Evolutionary conservation across 2,888 invertebrate species (phyloP).

Genomic region (Cataglyphis rosenhaueri): DNA sequence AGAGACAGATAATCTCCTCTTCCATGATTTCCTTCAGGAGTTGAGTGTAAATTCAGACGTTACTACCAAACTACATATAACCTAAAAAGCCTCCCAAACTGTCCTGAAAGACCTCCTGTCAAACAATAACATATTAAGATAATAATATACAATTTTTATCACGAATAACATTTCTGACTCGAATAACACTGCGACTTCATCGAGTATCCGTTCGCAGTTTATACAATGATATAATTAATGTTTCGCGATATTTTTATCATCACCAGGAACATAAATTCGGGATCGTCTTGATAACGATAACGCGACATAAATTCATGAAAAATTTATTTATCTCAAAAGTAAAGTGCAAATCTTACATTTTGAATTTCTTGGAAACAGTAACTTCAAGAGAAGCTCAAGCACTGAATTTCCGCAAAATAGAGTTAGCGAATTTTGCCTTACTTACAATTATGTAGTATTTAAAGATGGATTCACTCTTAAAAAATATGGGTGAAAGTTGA

Average conservation of each 20-base stretch:
- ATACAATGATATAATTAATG: background rate
- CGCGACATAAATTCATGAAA: background rate
- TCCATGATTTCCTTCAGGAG: slow-evolving; percentile 21
- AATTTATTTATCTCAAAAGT: background rate
- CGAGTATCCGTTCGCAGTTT: no score
- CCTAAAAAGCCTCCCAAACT: background rate
- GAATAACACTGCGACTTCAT: background rate
- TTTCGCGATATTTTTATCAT: background rate
- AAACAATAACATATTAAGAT: slow-evolving; percentile 24
- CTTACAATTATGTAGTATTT: background rate
- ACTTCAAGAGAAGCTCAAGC: background rate
- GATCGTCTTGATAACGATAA: background rate
- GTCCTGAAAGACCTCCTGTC: slow-evolving; percentile 6
- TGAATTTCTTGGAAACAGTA: slow-evolving; percentile 24
- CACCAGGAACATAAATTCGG: background rate
- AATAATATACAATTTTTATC: background rate
- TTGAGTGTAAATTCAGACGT: background rate
- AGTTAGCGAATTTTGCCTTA: background rate
- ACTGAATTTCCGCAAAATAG: background rate
- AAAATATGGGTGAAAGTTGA: background rate
- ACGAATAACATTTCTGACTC: background rate
- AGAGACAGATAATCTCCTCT: slow-evolving; percentile 74
- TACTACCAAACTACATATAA: background rate
- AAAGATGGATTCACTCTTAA: background rate
- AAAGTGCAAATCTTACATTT: background rate